Percentiles rank a stretch among this genome's conserved stretches.
These are phyloP conservation scores for Lasioglossum lativentre DNA, from an alignment of 2,888 invertebrate species.

Conservation along the genomic window DNA sequence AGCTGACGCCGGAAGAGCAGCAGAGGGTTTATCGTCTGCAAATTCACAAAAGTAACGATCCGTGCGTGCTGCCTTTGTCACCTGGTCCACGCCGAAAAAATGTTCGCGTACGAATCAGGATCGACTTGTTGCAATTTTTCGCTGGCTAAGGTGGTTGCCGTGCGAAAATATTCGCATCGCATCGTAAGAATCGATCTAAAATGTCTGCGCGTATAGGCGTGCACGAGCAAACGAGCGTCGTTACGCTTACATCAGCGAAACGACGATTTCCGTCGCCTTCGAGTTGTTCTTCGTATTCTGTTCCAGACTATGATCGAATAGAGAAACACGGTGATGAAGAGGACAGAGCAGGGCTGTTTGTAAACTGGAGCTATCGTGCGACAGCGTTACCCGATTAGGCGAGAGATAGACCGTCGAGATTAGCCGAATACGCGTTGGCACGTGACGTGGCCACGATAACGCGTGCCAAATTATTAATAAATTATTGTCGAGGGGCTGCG, in stretches of 20 bases:
- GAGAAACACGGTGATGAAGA: neutral
- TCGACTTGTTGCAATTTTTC: neutral
- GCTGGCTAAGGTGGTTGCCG: neutral
- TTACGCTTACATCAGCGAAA: constrained; percentile 72
- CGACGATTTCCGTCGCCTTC: neutral
- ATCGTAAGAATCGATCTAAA: constrained; percentile 40
- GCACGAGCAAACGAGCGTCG: constrained; percentile 65
- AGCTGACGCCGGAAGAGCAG: constrained; percentile 19
- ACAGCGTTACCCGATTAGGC: neutral
- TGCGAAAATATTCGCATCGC: neutral
- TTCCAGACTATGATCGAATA: neutral
- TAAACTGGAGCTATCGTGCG: neutral
- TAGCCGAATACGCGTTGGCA: constrained; percentile 2
- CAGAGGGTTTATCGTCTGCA: constrained; percentile 5
- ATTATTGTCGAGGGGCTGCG: neutral
- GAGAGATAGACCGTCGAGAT: neutral
- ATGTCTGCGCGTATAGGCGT: constrained; percentile 31
- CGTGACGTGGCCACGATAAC: constrained; percentile 17
- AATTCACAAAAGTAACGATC: constrained; percentile 33
- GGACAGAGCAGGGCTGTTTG: neutral
- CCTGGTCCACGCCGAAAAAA: neutral
- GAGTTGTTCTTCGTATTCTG: neutral
- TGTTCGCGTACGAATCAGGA: constrained; percentile 3
- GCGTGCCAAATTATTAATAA: neutral
- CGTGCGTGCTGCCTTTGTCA: neutral